phyloP scores from a whole-genome alignment of 2,888 invertebrate genomes.

The Tenodera sinensis region DNA sequence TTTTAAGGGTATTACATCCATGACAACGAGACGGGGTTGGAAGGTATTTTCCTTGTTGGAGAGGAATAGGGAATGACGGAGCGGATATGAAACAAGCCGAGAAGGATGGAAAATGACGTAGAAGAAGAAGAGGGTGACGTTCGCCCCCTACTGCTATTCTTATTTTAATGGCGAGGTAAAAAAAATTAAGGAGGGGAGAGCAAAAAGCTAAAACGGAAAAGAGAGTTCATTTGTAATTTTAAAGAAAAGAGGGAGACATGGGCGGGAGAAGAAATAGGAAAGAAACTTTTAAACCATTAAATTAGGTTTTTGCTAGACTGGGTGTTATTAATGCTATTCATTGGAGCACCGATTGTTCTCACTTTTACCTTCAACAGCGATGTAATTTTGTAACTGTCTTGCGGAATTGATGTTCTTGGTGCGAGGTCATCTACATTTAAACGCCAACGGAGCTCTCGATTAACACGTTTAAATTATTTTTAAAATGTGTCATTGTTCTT shows the following conservation, averaged over 20 bases:
- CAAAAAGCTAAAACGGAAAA: slow-evolving; percentile 14
- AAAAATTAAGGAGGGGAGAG: neutral
- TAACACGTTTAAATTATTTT: neutral
- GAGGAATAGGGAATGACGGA: neutral
- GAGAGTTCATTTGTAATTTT: slow-evolving; percentile 20
- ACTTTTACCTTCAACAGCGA: neutral
- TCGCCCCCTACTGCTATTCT: neutral
- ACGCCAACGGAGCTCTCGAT: neutral
- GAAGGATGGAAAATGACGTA: neutral
- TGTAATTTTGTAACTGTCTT: neutral
- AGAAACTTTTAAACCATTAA: slow-evolving; percentile 17
- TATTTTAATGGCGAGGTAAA: slow-evolving; percentile 6
- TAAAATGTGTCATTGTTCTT: too few relatives aligned
- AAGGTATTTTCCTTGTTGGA: neutral
- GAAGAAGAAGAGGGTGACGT: neutral
- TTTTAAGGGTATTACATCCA: neutral
- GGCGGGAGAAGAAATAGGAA: neutral
- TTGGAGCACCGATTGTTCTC: neutral
- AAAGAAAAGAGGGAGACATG: neutral
- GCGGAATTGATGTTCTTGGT: neutral
- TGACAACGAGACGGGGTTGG: neutral
- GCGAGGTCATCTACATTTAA: neutral
- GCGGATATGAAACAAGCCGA: slow-evolving; percentile 10
- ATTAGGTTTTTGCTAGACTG: slow-evolving; percentile 13
- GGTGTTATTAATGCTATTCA: slow-evolving; percentile 7